Evolutionary conservation across 2,888 invertebrate species (phyloP).

Genomic region (Thereva unica): DNA sequence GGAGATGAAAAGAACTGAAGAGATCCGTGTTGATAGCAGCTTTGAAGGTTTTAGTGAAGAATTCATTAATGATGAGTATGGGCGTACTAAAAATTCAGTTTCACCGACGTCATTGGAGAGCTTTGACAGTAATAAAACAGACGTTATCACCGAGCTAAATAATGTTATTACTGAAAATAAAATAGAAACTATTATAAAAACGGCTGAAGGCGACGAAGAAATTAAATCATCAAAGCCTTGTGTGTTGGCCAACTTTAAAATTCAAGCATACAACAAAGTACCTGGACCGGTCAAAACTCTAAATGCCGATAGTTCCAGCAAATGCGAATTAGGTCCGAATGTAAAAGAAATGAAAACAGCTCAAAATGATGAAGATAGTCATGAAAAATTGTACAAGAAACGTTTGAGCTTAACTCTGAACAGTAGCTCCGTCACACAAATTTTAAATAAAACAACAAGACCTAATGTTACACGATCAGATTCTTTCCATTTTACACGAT

Average conservation of each 20-base stretch:
- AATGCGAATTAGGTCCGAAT: background rate
- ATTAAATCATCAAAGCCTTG: slow-evolving; percentile 53
- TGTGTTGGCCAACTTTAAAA: slow-evolving; percentile 52
- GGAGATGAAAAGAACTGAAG: background rate
- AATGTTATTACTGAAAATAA: slow-evolving; percentile 50
- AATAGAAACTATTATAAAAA: slow-evolving; percentile 49
- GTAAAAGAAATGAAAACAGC: background rate
- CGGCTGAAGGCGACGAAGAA: slow-evolving; percentile 43
- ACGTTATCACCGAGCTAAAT: slow-evolving; percentile 52
- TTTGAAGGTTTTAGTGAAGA: background rate
- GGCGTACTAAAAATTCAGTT: background rate
- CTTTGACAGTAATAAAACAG: slow-evolving; percentile 39
- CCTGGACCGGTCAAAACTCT: slow-evolving; percentile 20
- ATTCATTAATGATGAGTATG: background rate
- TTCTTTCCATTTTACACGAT: slow-evolving; percentile 53
- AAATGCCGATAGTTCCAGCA: slow-evolving; percentile 13
- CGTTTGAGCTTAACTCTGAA: slow-evolving; percentile 44
- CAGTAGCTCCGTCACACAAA: slow-evolving; percentile 35
- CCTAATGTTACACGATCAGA: slow-evolving; percentile 49
- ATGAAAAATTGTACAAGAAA: slow-evolving; percentile 47
- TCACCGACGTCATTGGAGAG: slow-evolving; percentile 16
- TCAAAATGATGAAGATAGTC: slow-evolving; percentile 21
- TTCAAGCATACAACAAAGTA: slow-evolving; percentile 44
- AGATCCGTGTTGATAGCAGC: background rate
- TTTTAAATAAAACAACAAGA: slow-evolving; percentile 5